Evolutionary conservation across 1,140 invertebrate genomes (phyloP).

Genomic region (Lamellibrachia luymesi): DNA sequence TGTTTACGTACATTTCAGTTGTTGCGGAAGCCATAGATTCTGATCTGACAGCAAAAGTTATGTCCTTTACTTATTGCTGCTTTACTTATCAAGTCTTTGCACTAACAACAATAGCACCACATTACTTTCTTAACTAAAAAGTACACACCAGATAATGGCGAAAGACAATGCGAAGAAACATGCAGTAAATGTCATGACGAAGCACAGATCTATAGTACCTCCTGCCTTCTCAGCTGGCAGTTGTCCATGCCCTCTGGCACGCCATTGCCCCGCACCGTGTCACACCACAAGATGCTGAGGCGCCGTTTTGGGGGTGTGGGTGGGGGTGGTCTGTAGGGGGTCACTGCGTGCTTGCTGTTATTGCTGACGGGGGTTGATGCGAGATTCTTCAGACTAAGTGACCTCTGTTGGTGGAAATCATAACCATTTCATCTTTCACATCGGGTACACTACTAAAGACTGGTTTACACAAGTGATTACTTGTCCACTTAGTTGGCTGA

Average conservation of each 20-base stretch:
- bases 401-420: constrained; percentile 24
- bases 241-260: constrained; percentile 17
- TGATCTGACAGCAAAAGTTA: no score
- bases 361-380: constrained; percentile 29
- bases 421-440: not conserved
- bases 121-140: no score
- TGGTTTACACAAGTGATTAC: no score
- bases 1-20: no score
- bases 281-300: constrained; percentile 41
- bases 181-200: no score
- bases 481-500: no score
- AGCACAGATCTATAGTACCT: constrained; percentile 31
- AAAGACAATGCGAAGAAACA: not conserved
- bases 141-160: not conserved
- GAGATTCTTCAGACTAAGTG: constrained; percentile 38
- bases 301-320: constrained; percentile 41
- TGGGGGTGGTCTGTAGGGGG: constrained; percentile 42
- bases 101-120: no score
- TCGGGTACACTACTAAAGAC: no score
- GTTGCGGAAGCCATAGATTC: no score
- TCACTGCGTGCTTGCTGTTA: constrained; percentile 27
- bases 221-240: constrained; percentile 38
- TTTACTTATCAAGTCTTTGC: no score
- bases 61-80: no score
- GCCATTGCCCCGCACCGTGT: constrained; percentile 32